Evolutionary conservation across 1,140 invertebrate genomes (phyloP).

Genomic region (Dendroctonus ponderosae): DNA sequence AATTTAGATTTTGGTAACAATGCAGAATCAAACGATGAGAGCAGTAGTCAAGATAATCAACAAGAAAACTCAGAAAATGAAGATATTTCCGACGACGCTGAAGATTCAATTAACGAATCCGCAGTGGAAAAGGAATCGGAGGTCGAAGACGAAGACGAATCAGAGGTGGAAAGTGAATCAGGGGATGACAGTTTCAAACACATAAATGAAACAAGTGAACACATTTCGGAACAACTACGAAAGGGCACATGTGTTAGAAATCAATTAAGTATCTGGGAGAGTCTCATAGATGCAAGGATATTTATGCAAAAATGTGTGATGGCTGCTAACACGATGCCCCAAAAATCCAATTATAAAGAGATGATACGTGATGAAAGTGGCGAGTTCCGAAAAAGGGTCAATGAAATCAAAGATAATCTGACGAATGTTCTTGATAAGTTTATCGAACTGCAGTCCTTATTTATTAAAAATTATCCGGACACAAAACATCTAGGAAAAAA

Average conservation of each 20-base stretch:
- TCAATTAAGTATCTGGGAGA: slow-evolving; percentile 80
- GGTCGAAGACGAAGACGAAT: slow-evolving; percentile 1
- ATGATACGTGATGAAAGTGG: slow-evolving; percentile 50
- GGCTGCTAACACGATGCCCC: slow-evolving; percentile 75
- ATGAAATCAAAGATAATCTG: slow-evolving; percentile 57
- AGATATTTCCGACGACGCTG: slow-evolving; percentile 2
- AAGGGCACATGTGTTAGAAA: slow-evolving; percentile 71
- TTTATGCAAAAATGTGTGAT: slow-evolving; percentile 77
- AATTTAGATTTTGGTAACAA: background rate
- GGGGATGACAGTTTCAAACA: slow-evolving; percentile 53
- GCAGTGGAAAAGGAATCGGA: background rate
- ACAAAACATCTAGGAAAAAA: slow-evolving; percentile 54
- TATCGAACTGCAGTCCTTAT: slow-evolving; percentile 59
- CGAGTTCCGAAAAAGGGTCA: slow-evolving; percentile 54
- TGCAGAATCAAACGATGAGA: background rate
- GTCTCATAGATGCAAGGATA: slow-evolving; percentile 77
- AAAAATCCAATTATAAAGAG: slow-evolving; percentile 56
- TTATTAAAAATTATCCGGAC: slow-evolving; percentile 66
- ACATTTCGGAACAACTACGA: slow-evolving; percentile 60
- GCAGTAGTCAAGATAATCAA: background rate
- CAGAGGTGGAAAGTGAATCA: slow-evolving; percentile 11
- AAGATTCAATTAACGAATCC: slow-evolving; percentile 8
- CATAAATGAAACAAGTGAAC: slow-evolving; percentile 56
- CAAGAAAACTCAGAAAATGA: slow-evolving; percentile 37
- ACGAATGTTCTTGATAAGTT: slow-evolving; percentile 65